Conservation (phyloP, 2,797 vertebrate genomes). For the Hydrolagus colliei region DNA sequence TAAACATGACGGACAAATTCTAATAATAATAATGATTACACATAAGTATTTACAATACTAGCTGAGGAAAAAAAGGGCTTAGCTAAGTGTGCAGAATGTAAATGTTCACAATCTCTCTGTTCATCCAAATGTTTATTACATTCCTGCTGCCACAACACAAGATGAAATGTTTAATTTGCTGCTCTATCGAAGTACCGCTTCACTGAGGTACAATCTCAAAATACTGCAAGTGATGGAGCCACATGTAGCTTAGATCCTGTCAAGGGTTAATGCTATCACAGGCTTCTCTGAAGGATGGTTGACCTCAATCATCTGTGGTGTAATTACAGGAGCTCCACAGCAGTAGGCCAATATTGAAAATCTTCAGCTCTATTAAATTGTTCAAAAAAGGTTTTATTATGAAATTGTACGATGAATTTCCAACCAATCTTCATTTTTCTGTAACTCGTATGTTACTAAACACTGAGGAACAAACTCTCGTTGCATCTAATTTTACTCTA, state of each 20-base stretch:
- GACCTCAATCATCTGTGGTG: not conserved
- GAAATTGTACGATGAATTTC: not conserved
- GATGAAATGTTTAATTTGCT: not conserved
- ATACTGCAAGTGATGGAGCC: no score
- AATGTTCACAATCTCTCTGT: not conserved
- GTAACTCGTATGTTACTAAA: not conserved
- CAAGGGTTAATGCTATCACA: not conserved
- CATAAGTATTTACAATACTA: no score
- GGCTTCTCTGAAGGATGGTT: not conserved
- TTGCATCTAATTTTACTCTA: no score
- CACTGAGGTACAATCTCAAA: not conserved
- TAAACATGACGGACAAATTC: no score
- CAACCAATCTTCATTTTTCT: not conserved
- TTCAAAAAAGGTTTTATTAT: not conserved
- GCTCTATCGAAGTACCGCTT: not conserved
- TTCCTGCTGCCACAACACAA: not conserved
- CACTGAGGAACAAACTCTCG: no score
- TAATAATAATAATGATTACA: no score
- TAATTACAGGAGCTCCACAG: not conserved
- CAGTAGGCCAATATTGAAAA: not conserved
- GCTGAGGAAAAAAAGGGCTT: no score
- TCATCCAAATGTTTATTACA: not conserved
- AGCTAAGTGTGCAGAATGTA: no score
- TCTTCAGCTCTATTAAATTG: not conserved
- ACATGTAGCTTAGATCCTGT: not conserved